Conservation (phyloP, 2,888 invertebrate species). For the Alsophila aescularia region DNA sequence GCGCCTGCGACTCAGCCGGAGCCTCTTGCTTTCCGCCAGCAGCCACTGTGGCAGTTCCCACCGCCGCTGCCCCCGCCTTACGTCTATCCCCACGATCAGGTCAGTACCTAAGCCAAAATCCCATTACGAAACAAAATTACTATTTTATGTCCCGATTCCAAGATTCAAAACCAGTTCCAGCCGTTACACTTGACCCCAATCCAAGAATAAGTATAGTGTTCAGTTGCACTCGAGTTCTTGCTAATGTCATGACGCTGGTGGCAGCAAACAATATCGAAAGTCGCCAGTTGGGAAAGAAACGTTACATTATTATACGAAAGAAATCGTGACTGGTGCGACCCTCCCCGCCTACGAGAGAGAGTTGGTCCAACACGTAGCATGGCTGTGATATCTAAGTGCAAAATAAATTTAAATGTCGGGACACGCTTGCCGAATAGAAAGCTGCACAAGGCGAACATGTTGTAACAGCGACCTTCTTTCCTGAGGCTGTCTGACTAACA, state of each 20-base stretch:
- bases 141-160: constrained; percentile 50
- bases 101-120: constrained; percentile 74
- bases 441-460: constrained; percentile 81
- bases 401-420: constrained; percentile 82
- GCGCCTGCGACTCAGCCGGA: constrained; percentile 79
- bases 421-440: constrained; percentile 81
- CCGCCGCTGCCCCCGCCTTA: constrained; percentile 91
- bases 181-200: constrained; percentile 77
- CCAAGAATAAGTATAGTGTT: constrained; percentile 54
- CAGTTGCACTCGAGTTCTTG: constrained; percentile 52
- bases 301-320: constrained; percentile 64
- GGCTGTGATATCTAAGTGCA: constrained; percentile 73
- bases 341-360: constrained; percentile 77
- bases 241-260: constrained; percentile 39
- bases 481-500: constrained; percentile 66
- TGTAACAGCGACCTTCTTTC: constrained; percentile 82
- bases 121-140: constrained; percentile 26
- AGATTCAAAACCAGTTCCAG: constrained; percentile 62
- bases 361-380: constrained; percentile 62
- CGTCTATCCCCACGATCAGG: constrained; percentile 92
- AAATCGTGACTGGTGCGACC: constrained; percentile 76
- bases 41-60: constrained; percentile 93
- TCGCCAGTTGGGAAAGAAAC: constrained; percentile 54
- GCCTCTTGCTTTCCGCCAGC: constrained; percentile 87
- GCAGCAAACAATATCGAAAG: constrained; percentile 66